phyloP scores from a whole-genome alignment of 64 coral and sea anemone genomes.

The Porites australiensis region DNA sequence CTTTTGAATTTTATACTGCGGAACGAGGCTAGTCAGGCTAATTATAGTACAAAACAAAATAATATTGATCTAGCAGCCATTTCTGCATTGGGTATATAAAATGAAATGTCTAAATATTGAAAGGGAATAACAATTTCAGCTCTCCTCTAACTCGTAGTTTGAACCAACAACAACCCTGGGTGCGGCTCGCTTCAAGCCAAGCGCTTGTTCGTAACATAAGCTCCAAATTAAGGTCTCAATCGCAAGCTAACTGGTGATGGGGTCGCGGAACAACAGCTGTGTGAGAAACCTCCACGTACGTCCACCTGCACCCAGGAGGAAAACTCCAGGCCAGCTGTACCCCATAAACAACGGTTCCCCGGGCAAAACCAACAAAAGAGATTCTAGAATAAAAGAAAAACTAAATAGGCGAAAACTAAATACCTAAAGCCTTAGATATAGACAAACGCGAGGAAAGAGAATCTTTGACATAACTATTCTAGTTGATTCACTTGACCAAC shows the following conservation, averaged over 20 bases:
- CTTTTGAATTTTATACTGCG: too few relatives aligned
- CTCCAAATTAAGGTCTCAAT: too few relatives aligned
- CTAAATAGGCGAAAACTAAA: not conserved
- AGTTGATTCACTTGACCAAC: not conserved
- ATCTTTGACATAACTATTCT: not conserved
- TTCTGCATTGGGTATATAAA: too few relatives aligned
- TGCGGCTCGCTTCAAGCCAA: too few relatives aligned
- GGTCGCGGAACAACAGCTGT: not conserved
- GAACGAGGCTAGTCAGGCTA: too few relatives aligned
- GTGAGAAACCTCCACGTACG: not conserved
- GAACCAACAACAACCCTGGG: too few relatives aligned
- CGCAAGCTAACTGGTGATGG: not conserved
- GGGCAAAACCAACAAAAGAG: not conserved
- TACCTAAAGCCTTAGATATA: not conserved
- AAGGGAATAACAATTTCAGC: too few relatives aligned
- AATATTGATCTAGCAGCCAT: too few relatives aligned
- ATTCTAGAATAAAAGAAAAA: not conserved
- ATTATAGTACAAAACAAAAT: too few relatives aligned
- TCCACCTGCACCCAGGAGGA: not conserved
- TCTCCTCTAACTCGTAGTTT: too few relatives aligned
- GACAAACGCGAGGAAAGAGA: not conserved
- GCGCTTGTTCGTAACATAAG: too few relatives aligned
- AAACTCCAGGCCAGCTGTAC: slow-evolving; percentile 11
- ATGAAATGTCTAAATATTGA: too few relatives aligned
- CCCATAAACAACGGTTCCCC: not conserved